These are phyloP conservation scores for Phengaris alcon DNA, from an alignment of 2,888 invertebrate species.

Conservation along the genomic window DNA sequence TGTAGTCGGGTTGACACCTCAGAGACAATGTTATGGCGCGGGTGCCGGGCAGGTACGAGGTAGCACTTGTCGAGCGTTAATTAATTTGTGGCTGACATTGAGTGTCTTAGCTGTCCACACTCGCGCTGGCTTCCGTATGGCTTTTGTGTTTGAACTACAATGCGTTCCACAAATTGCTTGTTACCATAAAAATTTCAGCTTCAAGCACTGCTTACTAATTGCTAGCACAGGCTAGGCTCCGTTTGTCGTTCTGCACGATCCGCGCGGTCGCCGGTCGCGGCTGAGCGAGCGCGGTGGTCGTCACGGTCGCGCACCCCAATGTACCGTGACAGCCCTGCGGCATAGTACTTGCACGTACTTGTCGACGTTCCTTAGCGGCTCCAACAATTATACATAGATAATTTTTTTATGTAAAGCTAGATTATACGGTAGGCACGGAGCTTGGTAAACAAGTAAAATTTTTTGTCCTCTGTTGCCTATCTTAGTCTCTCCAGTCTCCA, in stretches of 20 bases:
- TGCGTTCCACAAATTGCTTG: not conserved
- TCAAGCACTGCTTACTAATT: not conserved
- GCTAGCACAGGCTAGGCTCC: not conserved
- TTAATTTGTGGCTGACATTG: not conserved
- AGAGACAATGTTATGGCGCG: not conserved
- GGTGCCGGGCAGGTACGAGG: not conserved
- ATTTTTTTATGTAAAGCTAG: not conserved
- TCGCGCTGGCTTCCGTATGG: not conserved
- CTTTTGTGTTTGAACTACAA: not conserved
- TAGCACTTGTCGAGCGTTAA: not conserved
- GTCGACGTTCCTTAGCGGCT: too few species aligned
- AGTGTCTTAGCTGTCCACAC: not conserved
- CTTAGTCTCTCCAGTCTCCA: too few species aligned
- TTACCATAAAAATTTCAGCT: too few species aligned
- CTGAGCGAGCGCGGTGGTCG: conserved; percentile 1
- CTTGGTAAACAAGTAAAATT: not conserved
- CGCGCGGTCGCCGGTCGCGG: not conserved
- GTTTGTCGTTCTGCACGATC: not conserved
- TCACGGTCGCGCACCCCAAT: conserved; percentile 2
- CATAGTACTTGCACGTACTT: not conserved
- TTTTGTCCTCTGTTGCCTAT: not conserved
- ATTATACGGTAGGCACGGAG: not conserved
- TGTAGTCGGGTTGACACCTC: not conserved
- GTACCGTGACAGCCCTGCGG: conserved; percentile 15
- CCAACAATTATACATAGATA: too few species aligned